phyloP scores from a whole-genome alignment of 2,113 vertebrate species.

The Cyphotilapia sp. region DNA sequence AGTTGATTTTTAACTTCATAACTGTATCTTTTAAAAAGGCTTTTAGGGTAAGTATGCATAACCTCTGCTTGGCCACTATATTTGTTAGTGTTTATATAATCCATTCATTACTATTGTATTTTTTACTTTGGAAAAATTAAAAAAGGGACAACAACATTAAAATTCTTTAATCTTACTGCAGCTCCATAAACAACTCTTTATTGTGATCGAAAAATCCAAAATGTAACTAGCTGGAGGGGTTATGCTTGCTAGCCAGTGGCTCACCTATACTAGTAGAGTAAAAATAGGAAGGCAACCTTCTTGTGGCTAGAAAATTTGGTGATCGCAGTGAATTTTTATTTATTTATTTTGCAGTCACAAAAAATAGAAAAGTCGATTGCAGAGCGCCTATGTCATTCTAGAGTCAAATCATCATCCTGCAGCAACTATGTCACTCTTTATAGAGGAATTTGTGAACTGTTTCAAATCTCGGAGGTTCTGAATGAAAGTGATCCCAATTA shows the following conservation, averaged over 20 bases:
- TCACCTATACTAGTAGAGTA: not conserved
- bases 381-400: not conserved
- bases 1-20: not conserved
- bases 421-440: not conserved
- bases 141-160: not conserved
- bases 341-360: not conserved
- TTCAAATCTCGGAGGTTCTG: not conserved
- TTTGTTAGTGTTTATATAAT: not conserved
- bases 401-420: not conserved
- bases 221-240: not conserved
- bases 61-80: not conserved
- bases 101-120: not conserved
- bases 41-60: not conserved
- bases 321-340: not conserved
- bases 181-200: not conserved
- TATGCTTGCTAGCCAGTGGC: not conserved
- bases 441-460: not conserved
- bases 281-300: not conserved
- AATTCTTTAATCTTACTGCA: not conserved
- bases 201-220: not conserved
- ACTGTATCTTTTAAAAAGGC: not conserved
- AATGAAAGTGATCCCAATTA: not conserved
- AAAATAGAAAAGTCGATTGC: accelerated
- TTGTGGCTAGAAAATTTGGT: not conserved
- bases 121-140: not conserved